Base-by-base conservation (phyloP, 1,140 invertebrate genomes). In the Spodoptera litura region DNA sequence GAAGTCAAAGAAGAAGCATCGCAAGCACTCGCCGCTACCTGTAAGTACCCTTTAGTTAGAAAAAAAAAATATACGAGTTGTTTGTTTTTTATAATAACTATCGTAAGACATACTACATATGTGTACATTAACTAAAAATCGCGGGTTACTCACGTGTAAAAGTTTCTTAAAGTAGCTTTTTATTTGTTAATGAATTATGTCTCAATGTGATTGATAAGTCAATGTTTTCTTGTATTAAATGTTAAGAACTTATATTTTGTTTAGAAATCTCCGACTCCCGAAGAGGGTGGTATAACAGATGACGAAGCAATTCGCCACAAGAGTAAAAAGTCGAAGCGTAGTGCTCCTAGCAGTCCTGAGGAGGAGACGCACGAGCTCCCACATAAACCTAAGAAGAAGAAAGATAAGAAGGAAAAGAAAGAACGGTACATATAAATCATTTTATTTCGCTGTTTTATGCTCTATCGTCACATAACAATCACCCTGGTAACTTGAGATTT, bases 371-470 rank as follows among this genome's bases (percentile, higher is more conserved):
- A 82, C 4, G 87, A 88, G 6, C 77, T 79, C 66, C 20, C 83
- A 2, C 95, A 95, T 79, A 94, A 94, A 70, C 92, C 94, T 27
- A 96, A 96, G 88, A 95, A 95, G 82, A 96, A 96, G 89, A 96
- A 96, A 84, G 96, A 94, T 27, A 96, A 96, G 87, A 96, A 96
- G 83, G 96, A 96, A 58, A 95, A 95, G 82, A 92, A 92, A 75
- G 91, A 93, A 52, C 89, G 88, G 91, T 89, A 73, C 3, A 49
- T 31, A 38, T 6, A 15, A 20, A 1, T 31, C 5, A 4, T 35
- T 5, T 52, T 35, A 25, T 59, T 12, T 15, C 12, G n/a, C 1
- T 15, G 12, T 53, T 53, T 5, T 15, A 2, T n/a, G 0, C 52
- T 55, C 38, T 44, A 44, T 20, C n/a, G 58, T 53, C 82, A 86